Evolutionary conservation across 2,113 vertebrate genomes (phyloP).

Genomic region (Hemiprocne comata): DNA sequence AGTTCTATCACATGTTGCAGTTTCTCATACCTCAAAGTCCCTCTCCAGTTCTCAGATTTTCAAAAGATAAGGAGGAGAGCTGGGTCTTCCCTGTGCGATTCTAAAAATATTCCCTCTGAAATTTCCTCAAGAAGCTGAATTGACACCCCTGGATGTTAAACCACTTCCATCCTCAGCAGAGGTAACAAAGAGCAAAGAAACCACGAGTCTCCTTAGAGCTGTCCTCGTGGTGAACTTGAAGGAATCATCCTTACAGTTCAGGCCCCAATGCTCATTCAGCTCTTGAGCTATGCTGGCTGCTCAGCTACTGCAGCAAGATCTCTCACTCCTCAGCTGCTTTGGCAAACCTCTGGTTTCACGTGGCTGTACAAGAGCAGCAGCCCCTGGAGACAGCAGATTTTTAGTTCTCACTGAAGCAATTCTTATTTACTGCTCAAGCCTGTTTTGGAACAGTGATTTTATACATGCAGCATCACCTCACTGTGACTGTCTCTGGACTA

Average conservation of each 20-base stretch:
- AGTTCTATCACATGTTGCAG: neutral
- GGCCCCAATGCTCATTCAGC: neutral
- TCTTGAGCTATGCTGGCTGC: neutral
- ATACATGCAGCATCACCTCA: neutral
- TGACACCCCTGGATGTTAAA: neutral
- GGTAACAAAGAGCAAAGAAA: neutral
- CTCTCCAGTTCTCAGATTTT: neutral
- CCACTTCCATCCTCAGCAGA: neutral
- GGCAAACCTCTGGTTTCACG: neutral
- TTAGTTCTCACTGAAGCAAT: neutral
- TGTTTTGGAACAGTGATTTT: neutral
- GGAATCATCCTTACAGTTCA: neutral
- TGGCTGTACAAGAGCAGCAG: neutral
- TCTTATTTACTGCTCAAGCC: neutral
- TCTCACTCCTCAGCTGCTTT: neutral
- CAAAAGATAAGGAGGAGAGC: neutral
- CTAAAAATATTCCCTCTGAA: neutral
- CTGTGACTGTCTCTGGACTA: neutral
- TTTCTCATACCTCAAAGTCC: neutral
- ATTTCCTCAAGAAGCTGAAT: neutral
- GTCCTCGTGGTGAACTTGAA: neutral
- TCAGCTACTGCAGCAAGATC: neutral
- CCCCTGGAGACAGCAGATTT: neutral
- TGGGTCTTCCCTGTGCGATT: neutral
- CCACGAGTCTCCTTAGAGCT: neutral